Evolutionary conservation across 2,888 invertebrate species (phyloP), one percentile per base, ranked within the genome.

Genomic region (Platycnemis pennipes): DNA sequence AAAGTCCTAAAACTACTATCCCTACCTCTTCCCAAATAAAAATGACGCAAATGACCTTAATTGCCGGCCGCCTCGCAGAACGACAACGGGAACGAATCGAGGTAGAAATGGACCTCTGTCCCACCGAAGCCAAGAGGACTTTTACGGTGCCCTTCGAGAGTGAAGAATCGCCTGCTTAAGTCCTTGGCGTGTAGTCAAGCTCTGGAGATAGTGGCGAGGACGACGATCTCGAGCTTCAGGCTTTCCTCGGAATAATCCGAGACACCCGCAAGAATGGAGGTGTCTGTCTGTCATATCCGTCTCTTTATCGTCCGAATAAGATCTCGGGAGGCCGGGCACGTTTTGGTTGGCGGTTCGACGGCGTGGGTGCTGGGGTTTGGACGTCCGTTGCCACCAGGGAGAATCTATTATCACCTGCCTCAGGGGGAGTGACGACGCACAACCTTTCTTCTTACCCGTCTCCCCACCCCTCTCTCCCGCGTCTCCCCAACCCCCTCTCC

Each of bases 211-310:
- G 63, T 26, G 26, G 22, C 8, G 63, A 7, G 63, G 19, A 63
- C n/a, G 63, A n/a, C 22, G 13, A 37, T 77, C 77, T 77, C 77
- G 8, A 22, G 22, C 56, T 22, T 31, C 13, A 37, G 13, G 31
- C 31, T 77, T 77, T 31, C 77, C 77, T 77, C 77, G 77, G 77
- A 77, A 77, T 77, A 77, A 77, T 77, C 77, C 22, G 26, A 8
- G 11, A 37, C 37, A 77, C 13, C 77, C 77, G 37, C 37, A 77
- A 37, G 77, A 77, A 77, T 77, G 77, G 77, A 77, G 63, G n/a
- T 7, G 63, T 5, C 7, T n/a, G 77, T 77, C 37, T 77, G 77
- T 77, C 77, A 77, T 77, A 77, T 77, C 77, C 77, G 77, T 37
- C 37, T 37, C 37, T 77, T 77, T 77, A 77, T 77, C 77, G 37